These are phyloP conservation scores for Perognathus longimembris DNA, from an alignment of 2,113 vertebrate species.

Conservation along the genomic window DNA sequence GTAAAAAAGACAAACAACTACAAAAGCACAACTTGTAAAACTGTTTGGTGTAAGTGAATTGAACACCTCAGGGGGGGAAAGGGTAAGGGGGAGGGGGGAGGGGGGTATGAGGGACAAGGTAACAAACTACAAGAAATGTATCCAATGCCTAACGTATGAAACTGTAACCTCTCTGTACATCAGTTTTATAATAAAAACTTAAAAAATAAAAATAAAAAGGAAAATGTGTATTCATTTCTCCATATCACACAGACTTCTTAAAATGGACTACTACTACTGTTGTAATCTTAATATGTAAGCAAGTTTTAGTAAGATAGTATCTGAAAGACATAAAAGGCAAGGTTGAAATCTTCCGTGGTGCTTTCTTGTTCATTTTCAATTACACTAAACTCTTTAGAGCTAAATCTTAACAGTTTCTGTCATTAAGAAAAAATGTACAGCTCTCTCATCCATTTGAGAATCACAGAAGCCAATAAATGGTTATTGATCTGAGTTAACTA, in stretches of 20 bases:
- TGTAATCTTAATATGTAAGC: conserved; percentile 15
- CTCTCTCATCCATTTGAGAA: conserved; percentile 35
- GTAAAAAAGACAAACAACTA: no score
- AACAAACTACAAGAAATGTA: no score
- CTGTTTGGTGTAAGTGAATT: no score
- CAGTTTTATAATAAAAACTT: no score
- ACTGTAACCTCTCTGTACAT: no score
- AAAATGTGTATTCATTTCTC: conserved; percentile 24
- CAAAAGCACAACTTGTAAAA: no score
- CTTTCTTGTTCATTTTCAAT: conserved; percentile 12
- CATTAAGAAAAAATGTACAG: conserved; percentile 72
- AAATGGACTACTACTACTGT: neutral
- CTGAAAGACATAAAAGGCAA: neutral
- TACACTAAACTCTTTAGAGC: conserved; percentile 31
- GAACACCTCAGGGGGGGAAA: no score
- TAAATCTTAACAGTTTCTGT: conserved; percentile 54
- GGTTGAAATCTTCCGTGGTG: neutral
- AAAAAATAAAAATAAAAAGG: no score
- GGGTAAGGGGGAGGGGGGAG: no score
- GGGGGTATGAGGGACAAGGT: no score
- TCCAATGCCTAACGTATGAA: no score
- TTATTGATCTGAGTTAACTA: conserved; percentile 66
- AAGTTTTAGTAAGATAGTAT: conserved; percentile 38
- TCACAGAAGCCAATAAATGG: conserved; percentile 48
- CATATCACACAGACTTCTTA: neutral